Conservation (phyloP, 2,113 vertebrate genomes). For the Toxotes jaculatrix region DNA sequence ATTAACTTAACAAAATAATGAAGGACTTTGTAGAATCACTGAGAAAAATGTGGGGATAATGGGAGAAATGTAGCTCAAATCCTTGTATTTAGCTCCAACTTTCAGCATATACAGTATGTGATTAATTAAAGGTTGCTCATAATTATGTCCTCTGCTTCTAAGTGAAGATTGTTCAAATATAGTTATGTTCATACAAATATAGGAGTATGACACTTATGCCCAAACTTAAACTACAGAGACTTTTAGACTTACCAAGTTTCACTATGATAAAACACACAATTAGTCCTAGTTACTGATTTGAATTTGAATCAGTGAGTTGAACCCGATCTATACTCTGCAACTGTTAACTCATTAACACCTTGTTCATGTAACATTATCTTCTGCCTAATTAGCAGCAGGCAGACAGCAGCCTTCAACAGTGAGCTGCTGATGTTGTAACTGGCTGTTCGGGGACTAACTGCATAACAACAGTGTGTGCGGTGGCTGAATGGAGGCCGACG, state of each 20-base stretch:
- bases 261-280: not conserved
- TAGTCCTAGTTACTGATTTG: not conserved
- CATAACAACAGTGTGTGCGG: constrained; percentile 12
- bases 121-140: constrained; percentile 4
- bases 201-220: too few species aligned
- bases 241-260: too few species aligned
- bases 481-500: not conserved
- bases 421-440: constrained; percentile 12
- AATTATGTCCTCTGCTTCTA: not conserved
- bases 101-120: not conserved
- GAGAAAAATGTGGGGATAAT: not conserved
- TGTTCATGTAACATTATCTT: not conserved
- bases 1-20: too few species aligned
- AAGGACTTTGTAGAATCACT: too few species aligned
- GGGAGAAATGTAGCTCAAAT: not conserved
- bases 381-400: constrained; percentile 13
- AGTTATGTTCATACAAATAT: too few species aligned
- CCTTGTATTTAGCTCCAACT: not conserved
- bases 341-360: constrained; percentile 15
- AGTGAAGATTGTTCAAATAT: too few species aligned
- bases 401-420: constrained; percentile 8
- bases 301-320: not conserved
- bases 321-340: too few species aligned
- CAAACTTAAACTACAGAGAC: too few species aligned
- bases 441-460: constrained; percentile 10